Evolutionary conservation across 2,888 invertebrate species (phyloP), one percentile per base, ranked within the genome.

Genomic region (Nomada fucata): DNA sequence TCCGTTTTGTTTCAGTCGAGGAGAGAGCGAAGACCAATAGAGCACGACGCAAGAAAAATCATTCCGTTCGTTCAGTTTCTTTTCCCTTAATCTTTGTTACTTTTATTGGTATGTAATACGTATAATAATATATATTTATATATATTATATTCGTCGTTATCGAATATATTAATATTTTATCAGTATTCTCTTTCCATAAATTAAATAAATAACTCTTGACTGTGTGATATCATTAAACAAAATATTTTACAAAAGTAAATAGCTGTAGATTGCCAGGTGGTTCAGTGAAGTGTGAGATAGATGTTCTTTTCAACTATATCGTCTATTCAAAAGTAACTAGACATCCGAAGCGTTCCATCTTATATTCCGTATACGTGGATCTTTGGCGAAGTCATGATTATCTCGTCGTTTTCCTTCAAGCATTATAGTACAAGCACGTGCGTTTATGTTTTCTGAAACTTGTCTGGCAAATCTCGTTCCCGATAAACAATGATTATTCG

Each of bases 241-340:
- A 93, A 88, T 92, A 93, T 92, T 89, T 93, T 93, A 93, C 93
- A 93, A 93, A 93, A 92, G 89, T 91, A 90, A 91, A 91, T 90
- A 91, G 88, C 85, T 83, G 75, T 84, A 89, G 82, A 81, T 86
- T 84, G 86, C 86, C 88, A 84, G 84, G 85, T 88, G 79, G 79
- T 89, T 84, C 60, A 76, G 86, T 90, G 86, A 86, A 83, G 79
- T 86, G 82, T 84, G 87, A 87, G 80, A 86, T 65, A 83, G 76
- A 86, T 84, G 75, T 84, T 67, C 52, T 20, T 55, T 29, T 60
- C 84, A 64, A 84, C 82, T 87, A 79, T 84, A 71, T 87, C 84
- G 78, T 87, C 84, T 84, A 80, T 86, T 87, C 82, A 87, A 89
- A 89, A 90, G 88, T 89, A 89, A 89, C 88, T 90, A 88, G 82